Evolutionary conservation across 2,113 vertebrate genomes (phyloP).

Genomic region (Eudyptes chrysolophus): DNA sequence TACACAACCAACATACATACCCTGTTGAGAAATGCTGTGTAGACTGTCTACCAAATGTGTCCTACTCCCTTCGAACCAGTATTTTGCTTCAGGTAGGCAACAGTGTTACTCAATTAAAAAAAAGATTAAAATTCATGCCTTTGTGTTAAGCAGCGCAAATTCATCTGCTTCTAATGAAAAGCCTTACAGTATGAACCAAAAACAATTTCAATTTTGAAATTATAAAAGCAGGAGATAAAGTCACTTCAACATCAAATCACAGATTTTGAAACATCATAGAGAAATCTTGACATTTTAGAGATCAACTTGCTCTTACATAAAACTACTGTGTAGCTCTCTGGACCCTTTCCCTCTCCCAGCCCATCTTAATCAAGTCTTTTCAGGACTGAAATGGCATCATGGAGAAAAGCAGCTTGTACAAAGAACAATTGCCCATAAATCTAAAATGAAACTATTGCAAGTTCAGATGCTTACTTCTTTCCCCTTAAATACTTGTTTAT

Average conservation of each 20-base stretch:
- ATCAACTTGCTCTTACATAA: neutral
- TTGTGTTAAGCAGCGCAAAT: neutral
- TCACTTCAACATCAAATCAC: neutral
- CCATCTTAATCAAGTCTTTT: neutral
- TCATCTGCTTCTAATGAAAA: neutral
- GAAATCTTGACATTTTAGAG: neutral
- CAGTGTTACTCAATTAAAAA: neutral
- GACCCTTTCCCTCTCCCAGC: neutral
- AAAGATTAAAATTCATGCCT: neutral
- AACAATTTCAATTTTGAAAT: neutral
- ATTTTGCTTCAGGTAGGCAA: neutral
- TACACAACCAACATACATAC: neutral
- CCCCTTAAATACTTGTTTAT: neutral
- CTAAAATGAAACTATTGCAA: neutral
- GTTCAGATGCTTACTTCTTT: neutral
- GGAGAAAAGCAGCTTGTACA: neutral
- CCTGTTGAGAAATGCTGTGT: neutral
- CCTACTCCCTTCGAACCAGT: neutral
- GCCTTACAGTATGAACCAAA: neutral
- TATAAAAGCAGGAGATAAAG: neutral
- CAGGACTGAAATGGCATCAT: neutral
- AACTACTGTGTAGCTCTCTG: neutral
- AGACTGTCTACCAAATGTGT: neutral
- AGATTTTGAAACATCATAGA: neutral
- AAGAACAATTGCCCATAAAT: neutral